Conservation (phyloP, 2,888 invertebrate species). For the Sarcophaga carnaria region DNA sequence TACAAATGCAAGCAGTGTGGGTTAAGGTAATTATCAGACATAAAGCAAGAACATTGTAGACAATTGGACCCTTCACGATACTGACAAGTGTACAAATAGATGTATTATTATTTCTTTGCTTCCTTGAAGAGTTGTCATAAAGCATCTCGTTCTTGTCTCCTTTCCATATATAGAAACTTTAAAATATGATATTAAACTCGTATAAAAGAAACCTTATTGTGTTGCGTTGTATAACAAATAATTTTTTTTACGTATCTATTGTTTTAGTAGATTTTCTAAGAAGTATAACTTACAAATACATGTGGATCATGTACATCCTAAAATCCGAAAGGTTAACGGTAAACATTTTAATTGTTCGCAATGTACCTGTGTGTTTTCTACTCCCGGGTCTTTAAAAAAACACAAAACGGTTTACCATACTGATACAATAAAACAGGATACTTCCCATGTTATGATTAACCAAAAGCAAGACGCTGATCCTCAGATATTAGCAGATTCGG, state of each 20-base stretch:
- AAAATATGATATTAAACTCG: no score
- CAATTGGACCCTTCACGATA: no score
- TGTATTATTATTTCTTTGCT: no score
- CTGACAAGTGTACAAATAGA: no score
- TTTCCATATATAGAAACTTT: no score
- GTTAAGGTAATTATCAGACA: slow-evolving; percentile 64
- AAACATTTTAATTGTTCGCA: slow-evolving; percentile 66
- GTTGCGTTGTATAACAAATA: no score
- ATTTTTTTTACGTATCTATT: no score
- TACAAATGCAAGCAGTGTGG: slow-evolving; percentile 72
- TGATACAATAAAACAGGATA: slow-evolving; percentile 12
- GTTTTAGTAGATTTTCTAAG: slow-evolving; percentile 59
- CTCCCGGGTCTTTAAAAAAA: slow-evolving; percentile 71
- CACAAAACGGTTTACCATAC: slow-evolving; percentile 70
- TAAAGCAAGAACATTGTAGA: no score
- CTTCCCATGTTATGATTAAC: background rate
- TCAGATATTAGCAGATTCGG: slow-evolving; percentile 68
- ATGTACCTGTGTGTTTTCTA: slow-evolving; percentile 71
- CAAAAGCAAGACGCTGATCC: slow-evolving; percentile 63
- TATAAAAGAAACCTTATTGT: no score
- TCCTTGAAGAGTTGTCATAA: no score
- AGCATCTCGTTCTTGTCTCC: no score
- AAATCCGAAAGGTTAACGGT: slow-evolving; percentile 13
- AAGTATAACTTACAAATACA: slow-evolving; percentile 60
- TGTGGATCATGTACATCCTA: slow-evolving; percentile 50